Evolutionary conservation across 2,113 vertebrate genomes (phyloP).

Genomic region (Peromyscus maniculatus): DNA sequence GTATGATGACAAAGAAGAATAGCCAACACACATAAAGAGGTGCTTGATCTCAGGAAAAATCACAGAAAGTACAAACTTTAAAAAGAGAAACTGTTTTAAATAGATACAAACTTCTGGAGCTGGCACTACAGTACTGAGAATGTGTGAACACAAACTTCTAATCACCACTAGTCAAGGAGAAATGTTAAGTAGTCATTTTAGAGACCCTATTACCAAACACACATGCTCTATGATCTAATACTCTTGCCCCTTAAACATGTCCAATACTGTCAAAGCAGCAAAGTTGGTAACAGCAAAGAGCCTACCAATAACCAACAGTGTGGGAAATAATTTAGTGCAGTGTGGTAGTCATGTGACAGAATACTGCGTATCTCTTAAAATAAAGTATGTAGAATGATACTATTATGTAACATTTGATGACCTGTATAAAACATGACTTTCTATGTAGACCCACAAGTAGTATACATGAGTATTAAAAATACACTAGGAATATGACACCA

Average conservation of each 20-base stretch:
- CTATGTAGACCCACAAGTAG: constrained; percentile 23
- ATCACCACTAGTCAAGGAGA: not conserved
- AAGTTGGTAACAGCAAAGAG: not conserved
- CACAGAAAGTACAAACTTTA: not conserved
- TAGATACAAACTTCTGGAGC: not conserved
- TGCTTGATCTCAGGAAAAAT: not conserved
- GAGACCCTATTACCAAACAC: not conserved
- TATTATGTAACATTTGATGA: not conserved
- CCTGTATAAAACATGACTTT: not conserved
- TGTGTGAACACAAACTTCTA: not conserved
- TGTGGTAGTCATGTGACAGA: not conserved
- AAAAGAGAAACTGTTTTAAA: constrained; percentile 6
- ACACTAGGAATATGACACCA: constrained; percentile 24
- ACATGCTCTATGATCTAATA: not conserved
- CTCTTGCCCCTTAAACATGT: not conserved
- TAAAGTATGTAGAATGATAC: not conserved
- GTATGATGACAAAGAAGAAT: not conserved
- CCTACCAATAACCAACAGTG: not conserved
- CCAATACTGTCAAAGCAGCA: not conserved
- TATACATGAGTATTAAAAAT: not conserved
- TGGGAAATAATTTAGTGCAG: not conserved
- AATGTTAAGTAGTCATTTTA: not conserved
- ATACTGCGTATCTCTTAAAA: not conserved
- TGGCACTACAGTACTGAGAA: not conserved
- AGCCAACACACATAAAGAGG: not conserved